phyloP scores from a whole-genome alignment of 1,140 invertebrate species.

The Drosophila kanapiae region DNA sequence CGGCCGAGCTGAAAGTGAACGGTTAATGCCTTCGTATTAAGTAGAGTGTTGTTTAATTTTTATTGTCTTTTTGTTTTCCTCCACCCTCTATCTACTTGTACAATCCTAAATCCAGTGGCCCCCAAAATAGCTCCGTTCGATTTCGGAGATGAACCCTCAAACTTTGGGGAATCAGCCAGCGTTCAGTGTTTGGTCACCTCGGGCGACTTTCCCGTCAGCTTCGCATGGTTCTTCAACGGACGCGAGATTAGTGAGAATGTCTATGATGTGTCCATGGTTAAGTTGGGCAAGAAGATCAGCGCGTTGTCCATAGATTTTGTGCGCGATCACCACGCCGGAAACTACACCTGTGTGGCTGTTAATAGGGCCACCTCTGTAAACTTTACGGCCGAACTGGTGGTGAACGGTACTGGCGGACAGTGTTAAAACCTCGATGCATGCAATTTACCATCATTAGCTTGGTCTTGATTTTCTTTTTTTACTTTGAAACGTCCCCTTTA shows the following conservation, averaged over 20 bases:
- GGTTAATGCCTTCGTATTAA: slow-evolving; percentile 86
- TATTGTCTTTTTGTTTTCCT: slow-evolving; percentile 27
- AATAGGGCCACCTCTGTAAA: slow-evolving; percentile 91
- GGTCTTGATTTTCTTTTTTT: slow-evolving; percentile 19
- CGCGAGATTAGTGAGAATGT: slow-evolving; percentile 87
- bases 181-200: slow-evolving; percentile 91
- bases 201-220: slow-evolving; percentile 91
- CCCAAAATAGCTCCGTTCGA: slow-evolving; percentile 89
- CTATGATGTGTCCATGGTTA: slow-evolving; percentile 85
- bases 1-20: slow-evolving; percentile 90
- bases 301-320: slow-evolving; percentile 89
- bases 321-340: slow-evolving; percentile 88
- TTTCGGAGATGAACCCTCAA: slow-evolving; percentile 88
- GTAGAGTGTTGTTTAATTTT: slow-evolving; percentile 28
- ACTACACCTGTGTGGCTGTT: slow-evolving; percentile 90
- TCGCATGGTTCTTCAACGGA: slow-evolving; percentile 87
- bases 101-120: slow-evolving; percentile 86
- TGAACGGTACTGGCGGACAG: slow-evolving; percentile 86
- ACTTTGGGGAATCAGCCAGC: slow-evolving; percentile 90
- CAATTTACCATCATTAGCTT: not conserved
- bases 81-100: slow-evolving; percentile 7
- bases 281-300: slow-evolving; percentile 85
- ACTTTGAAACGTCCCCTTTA: not conserved
- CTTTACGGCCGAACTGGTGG: slow-evolving; percentile 89
- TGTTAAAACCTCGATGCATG: not conserved